Evolutionary conservation across 1,140 invertebrate species (phyloP).

Genomic region (Drosophila cardini): DNA sequence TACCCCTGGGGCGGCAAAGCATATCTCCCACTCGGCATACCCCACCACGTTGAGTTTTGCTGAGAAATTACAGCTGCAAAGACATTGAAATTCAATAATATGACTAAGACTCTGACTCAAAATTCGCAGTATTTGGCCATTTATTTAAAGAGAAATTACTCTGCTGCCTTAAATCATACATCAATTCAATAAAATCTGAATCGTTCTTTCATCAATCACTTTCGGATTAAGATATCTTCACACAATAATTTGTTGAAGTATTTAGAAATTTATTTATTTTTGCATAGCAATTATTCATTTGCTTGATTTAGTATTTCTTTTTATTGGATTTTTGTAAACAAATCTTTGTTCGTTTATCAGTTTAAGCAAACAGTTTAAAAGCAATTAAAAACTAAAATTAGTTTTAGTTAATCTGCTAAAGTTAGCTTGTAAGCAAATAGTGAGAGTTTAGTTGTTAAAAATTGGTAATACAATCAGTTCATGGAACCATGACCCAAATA

Average conservation of each 20-base stretch:
- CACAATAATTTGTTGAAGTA: background rate
- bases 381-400: background rate
- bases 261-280: conserved; percentile 32
- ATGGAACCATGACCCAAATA: conserved; percentile 36
- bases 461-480: conserved; percentile 38
- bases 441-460: background rate
- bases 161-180: background rate
- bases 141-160: background rate
- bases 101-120: conserved; percentile 15
- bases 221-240: background rate
- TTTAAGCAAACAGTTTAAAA: conserved; percentile 1
- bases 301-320: conserved; percentile 15
- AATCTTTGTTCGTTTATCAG: conserved; percentile 12
- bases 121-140: background rate
- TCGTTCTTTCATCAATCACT: background rate
- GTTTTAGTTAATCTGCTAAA: background rate
- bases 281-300: conserved; percentile 5
- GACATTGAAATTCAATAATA: conserved; percentile 28
- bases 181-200: no score
- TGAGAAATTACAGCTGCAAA: conserved; percentile 6
- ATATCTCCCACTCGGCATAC: background rate
- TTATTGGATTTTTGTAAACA: conserved; percentile 25
- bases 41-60: conserved; percentile 12
- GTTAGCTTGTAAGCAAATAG: background rate
- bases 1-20: background rate